Evolutionary conservation across 1,140 invertebrate genomes (phyloP).

Genomic region (Pygmarrhopalites habei): DNA sequence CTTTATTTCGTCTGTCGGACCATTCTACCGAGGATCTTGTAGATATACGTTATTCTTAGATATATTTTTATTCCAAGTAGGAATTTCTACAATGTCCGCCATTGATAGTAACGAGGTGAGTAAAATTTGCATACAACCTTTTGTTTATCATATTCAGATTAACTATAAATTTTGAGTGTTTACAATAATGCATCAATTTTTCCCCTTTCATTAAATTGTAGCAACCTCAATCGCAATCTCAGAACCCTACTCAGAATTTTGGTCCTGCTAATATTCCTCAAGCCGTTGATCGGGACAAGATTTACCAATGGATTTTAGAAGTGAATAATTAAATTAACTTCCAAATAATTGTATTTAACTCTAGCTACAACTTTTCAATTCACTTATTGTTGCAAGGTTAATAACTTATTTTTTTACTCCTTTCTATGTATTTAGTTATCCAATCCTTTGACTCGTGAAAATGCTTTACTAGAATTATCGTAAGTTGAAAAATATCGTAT

Average conservation of each 20-base stretch:
- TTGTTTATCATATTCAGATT: not conserved
- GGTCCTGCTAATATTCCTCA: slow-evolving; percentile 31
- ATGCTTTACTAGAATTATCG: slow-evolving; percentile 87
- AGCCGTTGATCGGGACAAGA: slow-evolving; percentile 66
- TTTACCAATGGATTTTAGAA: slow-evolving; percentile 91
- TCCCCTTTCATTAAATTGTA: not conserved
- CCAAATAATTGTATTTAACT: no score
- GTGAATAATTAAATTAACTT: no score
- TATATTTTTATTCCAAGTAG: not conserved
- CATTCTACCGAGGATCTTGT: not conserved
- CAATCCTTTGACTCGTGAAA: slow-evolving; percentile 88
- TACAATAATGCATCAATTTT: not conserved
- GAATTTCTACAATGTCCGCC: not conserved
- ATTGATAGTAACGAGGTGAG: not conserved
- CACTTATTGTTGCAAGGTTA: no score
- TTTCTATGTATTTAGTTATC: no score
- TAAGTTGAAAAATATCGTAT: slow-evolving; percentile 43
- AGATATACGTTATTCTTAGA: not conserved
- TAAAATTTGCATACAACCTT: no score
- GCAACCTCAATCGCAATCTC: not conserved
- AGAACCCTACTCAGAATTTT: not conserved
- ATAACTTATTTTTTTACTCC: no score
- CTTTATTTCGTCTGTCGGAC: no score
- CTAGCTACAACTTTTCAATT: no score
- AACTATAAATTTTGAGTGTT: not conserved